These are phyloP conservation scores for Diadumene lineata DNA, from an alignment of 92 coral and sea anemone genomes.

Conservation along the genomic window DNA sequence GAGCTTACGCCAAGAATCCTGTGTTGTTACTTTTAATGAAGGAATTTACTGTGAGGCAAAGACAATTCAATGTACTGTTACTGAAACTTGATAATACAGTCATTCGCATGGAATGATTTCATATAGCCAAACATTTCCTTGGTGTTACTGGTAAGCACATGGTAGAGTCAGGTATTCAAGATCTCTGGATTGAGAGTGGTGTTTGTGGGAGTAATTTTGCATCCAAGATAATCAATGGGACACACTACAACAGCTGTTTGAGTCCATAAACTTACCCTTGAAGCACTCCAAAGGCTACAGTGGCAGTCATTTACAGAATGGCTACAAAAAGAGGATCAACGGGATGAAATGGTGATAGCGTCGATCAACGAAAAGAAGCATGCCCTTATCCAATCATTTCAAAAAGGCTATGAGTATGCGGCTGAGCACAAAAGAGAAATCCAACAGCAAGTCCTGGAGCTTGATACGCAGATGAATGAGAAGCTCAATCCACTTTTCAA, in stretches of 20 bases:
- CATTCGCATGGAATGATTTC: slow-evolving; percentile 28
- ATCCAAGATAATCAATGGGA: slow-evolving; percentile 20
- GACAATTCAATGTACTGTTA: slow-evolving; percentile 22
- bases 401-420: neutral
- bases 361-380: slow-evolving; percentile 13
- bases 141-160: slow-evolving; percentile 19
- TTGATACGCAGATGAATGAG: neutral
- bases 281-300: slow-evolving; percentile 30
- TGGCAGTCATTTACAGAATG: slow-evolving; percentile 25
- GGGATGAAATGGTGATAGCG: neutral
- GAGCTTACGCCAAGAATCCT: slow-evolving; percentile 2
- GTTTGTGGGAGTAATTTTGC: slow-evolving; percentile 23
- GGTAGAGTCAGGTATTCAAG: slow-evolving; percentile 18
- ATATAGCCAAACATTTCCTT: slow-evolving; percentile 21
- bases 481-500: slow-evolving; percentile 1
- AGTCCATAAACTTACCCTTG: slow-evolving; percentile 25
- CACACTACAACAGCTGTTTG: slow-evolving; percentile 37
- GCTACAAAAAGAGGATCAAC: slow-evolving; percentile 5
- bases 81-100: slow-evolving; percentile 11
- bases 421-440: slow-evolving; percentile 11
- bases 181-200: slow-evolving; percentile 30
- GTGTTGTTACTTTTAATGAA: slow-evolving; percentile 20
- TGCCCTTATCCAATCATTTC: neutral
- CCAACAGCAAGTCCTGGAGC: slow-evolving; percentile 15
- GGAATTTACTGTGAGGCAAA: slow-evolving; percentile 26